A percentile compares a stretch with the other conserved stretches of the same genome.
These are phyloP conservation scores for Dione juno DNA, from an alignment of 2,888 invertebrate genomes.

Conservation along the genomic window DNA sequence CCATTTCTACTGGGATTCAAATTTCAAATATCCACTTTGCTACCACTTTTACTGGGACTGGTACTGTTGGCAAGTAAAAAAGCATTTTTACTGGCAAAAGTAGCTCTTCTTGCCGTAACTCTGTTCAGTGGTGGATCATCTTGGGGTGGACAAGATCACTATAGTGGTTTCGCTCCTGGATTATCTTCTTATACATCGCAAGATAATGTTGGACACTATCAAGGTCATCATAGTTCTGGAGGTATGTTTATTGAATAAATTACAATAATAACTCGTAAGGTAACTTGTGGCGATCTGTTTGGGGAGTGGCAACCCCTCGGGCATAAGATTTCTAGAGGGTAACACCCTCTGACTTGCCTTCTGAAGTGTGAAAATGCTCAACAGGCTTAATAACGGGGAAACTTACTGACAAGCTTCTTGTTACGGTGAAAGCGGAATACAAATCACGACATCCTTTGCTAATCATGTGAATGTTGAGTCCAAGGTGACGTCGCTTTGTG, in stretches of 20 bases:
- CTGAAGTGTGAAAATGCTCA: too few relatives aligned
- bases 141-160: conserved; percentile 64
- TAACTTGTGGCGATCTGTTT: too few relatives aligned
- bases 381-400: too few relatives aligned
- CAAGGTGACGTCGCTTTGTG: too few relatives aligned
- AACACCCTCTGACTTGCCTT: too few relatives aligned
- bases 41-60: conserved; percentile 88
- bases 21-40: conserved; percentile 89
- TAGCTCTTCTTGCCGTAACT: conserved; percentile 88
- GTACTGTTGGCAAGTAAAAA: conserved; percentile 90
- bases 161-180: conserved; percentile 59
- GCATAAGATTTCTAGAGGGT: too few relatives aligned
- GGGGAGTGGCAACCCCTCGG: too few relatives aligned
- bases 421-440: too few relatives aligned
- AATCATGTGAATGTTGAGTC: too few relatives aligned
- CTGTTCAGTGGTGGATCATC: conserved; percentile 85
- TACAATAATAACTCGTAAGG: too few relatives aligned
- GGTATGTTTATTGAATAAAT: conserved; percentile 53
- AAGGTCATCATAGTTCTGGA: conserved; percentile 65
- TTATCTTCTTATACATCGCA: conserved; percentile 63
- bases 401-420: too few relatives aligned
- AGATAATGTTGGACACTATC: conserved; percentile 61
- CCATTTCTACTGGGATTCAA: conserved; percentile 91
- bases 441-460: too few relatives aligned
- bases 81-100: conserved; percentile 88